Conservation (phyloP, 2,113 vertebrate species). For the Cyphomyrus plagiostoma region DNA sequence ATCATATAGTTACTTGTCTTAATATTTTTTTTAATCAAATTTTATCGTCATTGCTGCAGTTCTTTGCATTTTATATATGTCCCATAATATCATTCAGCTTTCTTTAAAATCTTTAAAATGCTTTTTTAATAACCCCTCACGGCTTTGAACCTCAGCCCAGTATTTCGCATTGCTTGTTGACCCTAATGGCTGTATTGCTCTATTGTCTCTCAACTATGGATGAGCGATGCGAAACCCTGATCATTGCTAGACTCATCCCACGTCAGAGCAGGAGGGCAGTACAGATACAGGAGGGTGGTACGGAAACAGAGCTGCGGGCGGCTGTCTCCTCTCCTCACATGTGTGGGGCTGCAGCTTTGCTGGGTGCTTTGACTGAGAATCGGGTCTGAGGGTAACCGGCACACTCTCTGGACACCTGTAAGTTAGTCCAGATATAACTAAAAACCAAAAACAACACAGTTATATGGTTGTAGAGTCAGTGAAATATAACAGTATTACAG, state of each 20-base stretch:
- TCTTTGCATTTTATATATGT: neutral
- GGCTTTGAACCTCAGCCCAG: neutral
- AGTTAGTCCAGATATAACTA: neutral
- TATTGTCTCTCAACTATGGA: neutral
- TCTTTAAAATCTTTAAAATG: neutral
- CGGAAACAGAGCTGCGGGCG: conserved; percentile 3
- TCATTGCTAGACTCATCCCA: neutral
- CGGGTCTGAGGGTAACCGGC: neutral
- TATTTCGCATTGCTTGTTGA: neutral
- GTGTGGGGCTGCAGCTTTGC: neutral
- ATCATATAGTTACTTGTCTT: neutral
- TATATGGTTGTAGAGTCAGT: neutral
- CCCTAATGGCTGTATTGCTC: neutral
- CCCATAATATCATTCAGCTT: neutral
- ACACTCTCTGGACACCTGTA: neutral
- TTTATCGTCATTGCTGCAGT: neutral
- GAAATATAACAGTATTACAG: neutral
- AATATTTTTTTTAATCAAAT: neutral
- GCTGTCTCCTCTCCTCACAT: neutral
- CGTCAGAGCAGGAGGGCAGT: neutral
- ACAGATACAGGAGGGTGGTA: no score
- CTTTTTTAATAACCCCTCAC: neutral
- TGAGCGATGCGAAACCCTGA: neutral
- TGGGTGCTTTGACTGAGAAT: neutral
- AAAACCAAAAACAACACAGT: neutral